Conservation (phyloP, 2,797 vertebrate genomes). For the Pseudochaenichthys georgianus region DNA sequence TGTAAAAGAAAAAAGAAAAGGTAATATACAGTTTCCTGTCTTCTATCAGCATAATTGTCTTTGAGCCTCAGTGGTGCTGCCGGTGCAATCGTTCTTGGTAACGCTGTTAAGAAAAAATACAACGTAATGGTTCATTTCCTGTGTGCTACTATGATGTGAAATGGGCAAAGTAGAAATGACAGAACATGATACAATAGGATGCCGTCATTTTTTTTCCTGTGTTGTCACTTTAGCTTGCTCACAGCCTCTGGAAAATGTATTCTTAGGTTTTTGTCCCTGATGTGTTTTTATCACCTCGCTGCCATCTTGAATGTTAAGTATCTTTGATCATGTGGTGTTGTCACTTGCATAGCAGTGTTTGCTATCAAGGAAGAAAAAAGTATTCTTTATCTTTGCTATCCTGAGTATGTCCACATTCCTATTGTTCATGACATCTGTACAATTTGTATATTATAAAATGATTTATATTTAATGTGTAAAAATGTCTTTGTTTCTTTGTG, state of each 20-base stretch:
- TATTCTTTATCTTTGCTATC: slow-evolving; percentile 73
- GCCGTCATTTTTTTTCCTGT: slow-evolving; percentile 47
- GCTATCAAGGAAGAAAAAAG: slow-evolving; percentile 64
- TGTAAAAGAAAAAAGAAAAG: slow-evolving; percentile 41
- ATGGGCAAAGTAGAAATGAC: slow-evolving; percentile 59
- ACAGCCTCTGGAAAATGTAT: slow-evolving; percentile 69
- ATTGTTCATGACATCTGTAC: slow-evolving; percentile 85
- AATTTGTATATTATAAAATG: slow-evolving; percentile 91
- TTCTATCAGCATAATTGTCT: slow-evolving; percentile 72
- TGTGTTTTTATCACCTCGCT: slow-evolving; percentile 71
- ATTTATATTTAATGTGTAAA: slow-evolving; percentile 89
- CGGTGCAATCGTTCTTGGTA: slow-evolving; percentile 76
- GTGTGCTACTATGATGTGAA: slow-evolving; percentile 73
- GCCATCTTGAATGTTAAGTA: slow-evolving; percentile 78
- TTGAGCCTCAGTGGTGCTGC: slow-evolving; percentile 66
- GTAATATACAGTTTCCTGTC: slow-evolving; percentile 66
- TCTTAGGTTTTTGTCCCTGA: slow-evolving; percentile 60
- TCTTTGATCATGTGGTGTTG: slow-evolving; percentile 75
- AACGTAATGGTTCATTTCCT: slow-evolving; percentile 72
- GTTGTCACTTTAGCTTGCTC: slow-evolving; percentile 74
- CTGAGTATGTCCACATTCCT: slow-evolving; percentile 73
- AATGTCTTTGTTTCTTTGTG: slow-evolving; percentile 61
- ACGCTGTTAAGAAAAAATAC: slow-evolving; percentile 62
- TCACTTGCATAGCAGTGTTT: slow-evolving; percentile 67
- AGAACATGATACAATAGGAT: slow-evolving; percentile 70